Percentiles rank a stretch among this genome's conserved stretches.
Conservation (phyloP, 2,797 vertebrate genomes). For the Phoebastria nigripes region DNA sequence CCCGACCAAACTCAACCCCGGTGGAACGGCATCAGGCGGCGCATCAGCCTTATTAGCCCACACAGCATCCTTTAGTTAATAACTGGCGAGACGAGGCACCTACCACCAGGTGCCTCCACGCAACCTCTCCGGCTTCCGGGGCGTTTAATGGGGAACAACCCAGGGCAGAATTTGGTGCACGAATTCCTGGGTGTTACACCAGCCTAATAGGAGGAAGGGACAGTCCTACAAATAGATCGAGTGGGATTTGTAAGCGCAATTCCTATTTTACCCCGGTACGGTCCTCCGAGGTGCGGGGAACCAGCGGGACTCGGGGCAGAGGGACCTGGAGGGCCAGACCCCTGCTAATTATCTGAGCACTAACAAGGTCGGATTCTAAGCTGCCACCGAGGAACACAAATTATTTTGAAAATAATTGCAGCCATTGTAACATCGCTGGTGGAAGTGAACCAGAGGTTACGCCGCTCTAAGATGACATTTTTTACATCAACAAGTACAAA, state of each 20-base stretch:
- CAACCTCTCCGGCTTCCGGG: not conserved
- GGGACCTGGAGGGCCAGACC: not conserved
- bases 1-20: not conserved
- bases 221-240: not conserved
- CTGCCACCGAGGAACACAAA: constrained; percentile 5
- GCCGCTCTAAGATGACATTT: constrained; percentile 58
- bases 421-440: not conserved
- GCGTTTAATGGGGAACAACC: not conserved
- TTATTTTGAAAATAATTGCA: constrained; percentile 52
- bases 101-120: not conserved
- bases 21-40: not conserved
- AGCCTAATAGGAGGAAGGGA: not conserved
- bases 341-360: constrained; percentile 5
- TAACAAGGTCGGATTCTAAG: constrained; percentile 14
- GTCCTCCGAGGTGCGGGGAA: not conserved
- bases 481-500: constrained; percentile 70
- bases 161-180: not conserved
- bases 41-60: not conserved
- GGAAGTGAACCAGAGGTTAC: constrained; percentile 65
- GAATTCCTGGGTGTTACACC: not conserved
- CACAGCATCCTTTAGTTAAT: not conserved
- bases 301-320: not conserved
- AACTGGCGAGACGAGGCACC: not conserved
- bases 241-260: not conserved
- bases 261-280: not conserved